These are phyloP conservation scores for Trissolcus japonicus DNA, from an alignment of 2,888 invertebrate species.

Conservation along the genomic window DNA sequence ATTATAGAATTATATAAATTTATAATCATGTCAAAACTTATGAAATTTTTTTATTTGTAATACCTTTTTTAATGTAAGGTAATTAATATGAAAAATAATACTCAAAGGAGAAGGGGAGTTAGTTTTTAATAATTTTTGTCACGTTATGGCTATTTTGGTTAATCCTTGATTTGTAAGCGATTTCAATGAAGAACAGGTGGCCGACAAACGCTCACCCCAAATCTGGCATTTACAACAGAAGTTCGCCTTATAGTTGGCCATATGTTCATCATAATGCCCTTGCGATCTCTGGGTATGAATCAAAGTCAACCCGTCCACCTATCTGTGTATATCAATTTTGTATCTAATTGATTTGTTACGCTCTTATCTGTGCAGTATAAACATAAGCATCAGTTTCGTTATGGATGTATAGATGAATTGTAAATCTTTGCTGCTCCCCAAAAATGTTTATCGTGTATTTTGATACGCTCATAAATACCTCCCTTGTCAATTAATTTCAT, in stretches of 20 bases:
- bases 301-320: conserved; percentile 58
- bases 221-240: conserved; percentile 59
- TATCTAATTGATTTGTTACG: conserved; percentile 67
- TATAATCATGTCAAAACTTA: no score
- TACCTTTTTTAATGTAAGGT: no score
- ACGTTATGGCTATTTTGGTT: conserved; percentile 29
- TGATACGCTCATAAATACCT: conserved; percentile 2
- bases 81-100: no score
- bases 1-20: no score
- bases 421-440: conserved; percentile 12
- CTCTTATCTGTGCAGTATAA: conserved; percentile 49
- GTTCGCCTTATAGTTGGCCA: conserved; percentile 62
- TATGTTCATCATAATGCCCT: conserved; percentile 69
- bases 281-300: conserved; percentile 62
- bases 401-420: conserved; percentile 16
- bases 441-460: conserved; percentile 3
- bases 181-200: conserved; percentile 65
- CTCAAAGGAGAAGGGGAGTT: no score
- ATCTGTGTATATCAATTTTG: conserved; percentile 60
- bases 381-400: conserved; percentile 32
- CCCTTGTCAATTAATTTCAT: background rate
- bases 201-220: conserved; percentile 61
- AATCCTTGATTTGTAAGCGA: conserved; percentile 56
- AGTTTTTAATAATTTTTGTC: background rate
- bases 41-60: no score